These are phyloP conservation scores for Philhelius pedissequus DNA, from an alignment of 2,888 invertebrate species.

Conservation along the genomic window DNA sequence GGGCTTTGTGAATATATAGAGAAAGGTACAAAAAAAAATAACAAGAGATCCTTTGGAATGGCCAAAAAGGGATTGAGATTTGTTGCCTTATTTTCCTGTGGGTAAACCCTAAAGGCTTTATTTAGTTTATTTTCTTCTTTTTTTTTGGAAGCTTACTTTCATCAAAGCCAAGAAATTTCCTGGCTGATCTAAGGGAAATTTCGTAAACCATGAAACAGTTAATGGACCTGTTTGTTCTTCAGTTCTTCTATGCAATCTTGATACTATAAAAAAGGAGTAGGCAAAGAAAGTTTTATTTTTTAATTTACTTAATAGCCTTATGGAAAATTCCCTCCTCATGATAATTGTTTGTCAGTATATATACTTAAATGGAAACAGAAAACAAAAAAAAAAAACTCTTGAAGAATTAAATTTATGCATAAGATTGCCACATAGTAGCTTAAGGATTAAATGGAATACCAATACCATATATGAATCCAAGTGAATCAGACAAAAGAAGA, in stretches of 20 bases:
- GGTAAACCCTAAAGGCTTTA: background rate
- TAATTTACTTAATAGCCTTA: slow-evolving; percentile 22
- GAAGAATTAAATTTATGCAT: too few species aligned
- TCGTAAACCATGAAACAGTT: background rate
- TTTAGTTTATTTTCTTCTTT: background rate
- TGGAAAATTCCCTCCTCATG: background rate
- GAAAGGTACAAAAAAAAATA: background rate
- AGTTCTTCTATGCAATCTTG: background rate
- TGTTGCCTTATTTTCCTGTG: background rate
- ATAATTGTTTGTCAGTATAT: slow-evolving; percentile 5
- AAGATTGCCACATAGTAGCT: too few species aligned
- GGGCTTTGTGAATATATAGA: background rate
- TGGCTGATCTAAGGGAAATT: background rate
- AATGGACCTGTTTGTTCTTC: background rate
- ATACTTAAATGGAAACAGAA: background rate
- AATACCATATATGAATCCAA: background rate
- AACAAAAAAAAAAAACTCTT: too few species aligned
- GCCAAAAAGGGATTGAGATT: slow-evolving; percentile 20
- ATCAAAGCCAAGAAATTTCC: background rate
- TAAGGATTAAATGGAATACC: background rate
- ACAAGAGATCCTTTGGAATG: slow-evolving; percentile 7
- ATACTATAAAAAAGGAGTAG: background rate
- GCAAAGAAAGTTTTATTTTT: slow-evolving; percentile 23
- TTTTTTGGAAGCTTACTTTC: background rate
- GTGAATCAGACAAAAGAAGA: background rate